These are phyloP conservation scores for Vidua macroura DNA, from an alignment of 2,113 vertebrate genomes.

Conservation along the genomic window DNA sequence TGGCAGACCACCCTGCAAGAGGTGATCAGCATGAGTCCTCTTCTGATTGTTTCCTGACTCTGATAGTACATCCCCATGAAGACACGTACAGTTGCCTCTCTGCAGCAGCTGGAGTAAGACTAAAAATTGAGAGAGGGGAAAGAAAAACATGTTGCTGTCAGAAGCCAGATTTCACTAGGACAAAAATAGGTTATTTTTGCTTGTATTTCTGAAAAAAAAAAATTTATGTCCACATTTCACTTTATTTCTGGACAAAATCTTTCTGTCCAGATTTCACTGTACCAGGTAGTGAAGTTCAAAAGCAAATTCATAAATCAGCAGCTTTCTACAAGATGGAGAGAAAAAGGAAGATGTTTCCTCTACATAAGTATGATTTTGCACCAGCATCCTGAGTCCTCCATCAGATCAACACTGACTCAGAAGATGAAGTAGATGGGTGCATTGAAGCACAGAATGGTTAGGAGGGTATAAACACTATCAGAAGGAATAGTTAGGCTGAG, in stretches of 20 bases:
- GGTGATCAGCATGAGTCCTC: not conserved
- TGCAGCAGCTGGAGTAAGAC: not conserved
- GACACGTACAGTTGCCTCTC: not conserved
- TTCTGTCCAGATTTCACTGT: not conserved
- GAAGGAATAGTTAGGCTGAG: not conserved
- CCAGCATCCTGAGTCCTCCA: not conserved
- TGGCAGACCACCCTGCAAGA: not conserved
- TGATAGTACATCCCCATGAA: not conserved
- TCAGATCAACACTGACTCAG: no score
- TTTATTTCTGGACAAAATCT: not conserved
- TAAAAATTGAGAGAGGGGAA: not conserved
- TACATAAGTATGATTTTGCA: not conserved
- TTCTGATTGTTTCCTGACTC: not conserved
- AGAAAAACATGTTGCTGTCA: not conserved
- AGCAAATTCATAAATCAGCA: not conserved
- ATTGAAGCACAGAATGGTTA: not conserved
- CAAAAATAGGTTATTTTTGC: not conserved
- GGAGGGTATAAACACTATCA: not conserved
- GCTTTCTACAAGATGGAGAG: not conserved
- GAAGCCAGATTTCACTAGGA: not conserved
- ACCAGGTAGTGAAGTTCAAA: not conserved
- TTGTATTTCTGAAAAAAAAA: not conserved
- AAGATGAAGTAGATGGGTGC: not conserved
- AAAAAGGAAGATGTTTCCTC: not conserved
- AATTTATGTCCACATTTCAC: not conserved